Base-by-base conservation (phyloP, 1,140 invertebrate genomes). In the Aporrectodea caliginosa region DNA sequence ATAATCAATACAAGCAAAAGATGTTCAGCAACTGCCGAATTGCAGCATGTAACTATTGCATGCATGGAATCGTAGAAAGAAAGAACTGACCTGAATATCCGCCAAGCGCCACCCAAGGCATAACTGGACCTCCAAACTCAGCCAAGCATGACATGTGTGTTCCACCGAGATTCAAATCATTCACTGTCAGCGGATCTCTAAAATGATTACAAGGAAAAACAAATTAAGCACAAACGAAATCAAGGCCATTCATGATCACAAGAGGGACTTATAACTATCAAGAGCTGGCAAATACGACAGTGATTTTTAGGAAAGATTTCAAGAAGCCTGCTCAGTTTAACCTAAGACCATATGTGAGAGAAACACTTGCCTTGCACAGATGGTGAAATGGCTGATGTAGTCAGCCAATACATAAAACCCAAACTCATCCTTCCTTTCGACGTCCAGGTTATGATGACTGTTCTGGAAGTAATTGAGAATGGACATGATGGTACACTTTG, bases 91-190 rank as follows among this genome's bases (percentile, higher is more conserved):
- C 84, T 71, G 94, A 88, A 88, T 97, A 98, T 22, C 96, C 97
- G 58, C 97, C 98, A 29, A 99, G 88, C 1, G 93, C 95, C 69
- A 98, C 92, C 35, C 93, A 95, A 16, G 96, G 95, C 85, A 95
- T 92, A 14, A 98, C 91, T 0, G 97, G 96, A 0, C 95, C 97
- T 31, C 95, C 95, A 88, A 94, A 98, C 0, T 90, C 88, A 0
- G 92, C 94, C 58, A 98, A 89, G 89, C 97, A 99, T 1, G 91
- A 88, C 33, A 85, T 81, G 33, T 87, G 82, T 12, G 89, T 77
- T 78, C 69, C 73, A 2, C 1, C 1, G 1, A 32, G 6, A 22
- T 58, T 58, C 43, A 58, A 22, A 58, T 81, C 80, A n/a, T 35
- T 69, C 1, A 81, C 34, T 22, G 75, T n/a, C 43, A 74, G 12